A percentile compares a stretch with the other conserved stretches of the same genome.
Conservation (phyloP, 2,797 vertebrate genomes). For the Chrysolophus pictus region DNA sequence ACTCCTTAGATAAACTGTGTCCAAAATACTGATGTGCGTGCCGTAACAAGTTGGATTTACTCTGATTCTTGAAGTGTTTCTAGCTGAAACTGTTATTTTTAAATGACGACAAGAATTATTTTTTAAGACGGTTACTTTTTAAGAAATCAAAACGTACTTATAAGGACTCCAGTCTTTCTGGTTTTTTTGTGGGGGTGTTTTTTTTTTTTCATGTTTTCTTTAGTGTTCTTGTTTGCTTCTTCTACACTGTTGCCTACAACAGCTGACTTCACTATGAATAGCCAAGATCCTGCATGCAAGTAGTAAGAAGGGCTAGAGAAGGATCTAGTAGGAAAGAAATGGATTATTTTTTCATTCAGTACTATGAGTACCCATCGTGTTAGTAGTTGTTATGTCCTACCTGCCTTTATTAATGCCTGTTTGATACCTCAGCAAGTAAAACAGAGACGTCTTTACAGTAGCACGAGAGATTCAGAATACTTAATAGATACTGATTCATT, state of each 20-base stretch:
- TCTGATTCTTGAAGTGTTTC: constrained; percentile 68
- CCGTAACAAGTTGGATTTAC: constrained; percentile 8
- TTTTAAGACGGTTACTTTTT: constrained; percentile 50
- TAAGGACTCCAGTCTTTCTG: background rate
- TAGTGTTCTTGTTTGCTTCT: background rate
- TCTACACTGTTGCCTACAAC: background rate
- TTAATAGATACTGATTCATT: background rate
- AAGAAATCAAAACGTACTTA: constrained; percentile 38
- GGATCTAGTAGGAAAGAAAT: background rate
- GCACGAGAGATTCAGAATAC: background rate
- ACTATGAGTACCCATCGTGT: background rate
- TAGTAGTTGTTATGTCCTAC: background rate
- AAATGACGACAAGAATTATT: constrained; percentile 60
- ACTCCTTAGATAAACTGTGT: background rate
- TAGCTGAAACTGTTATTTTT: constrained; percentile 52
- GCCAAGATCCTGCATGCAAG: background rate
- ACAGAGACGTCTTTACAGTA: background rate
- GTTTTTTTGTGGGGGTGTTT: background rate
- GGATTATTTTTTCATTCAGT: background rate
- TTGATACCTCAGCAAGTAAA: constrained; percentile 31
- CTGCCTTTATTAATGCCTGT: constrained; percentile 43
- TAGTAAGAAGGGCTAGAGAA: background rate
- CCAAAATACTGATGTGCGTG: background rate
- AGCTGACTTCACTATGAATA: constrained; percentile 1
- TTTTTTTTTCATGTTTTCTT: background rate